Percentiles rank a stretch among this genome's conserved stretches.
These are phyloP conservation scores for Atta texana DNA, from an alignment of 1,140 invertebrate genomes.

Conservation along the genomic window DNA sequence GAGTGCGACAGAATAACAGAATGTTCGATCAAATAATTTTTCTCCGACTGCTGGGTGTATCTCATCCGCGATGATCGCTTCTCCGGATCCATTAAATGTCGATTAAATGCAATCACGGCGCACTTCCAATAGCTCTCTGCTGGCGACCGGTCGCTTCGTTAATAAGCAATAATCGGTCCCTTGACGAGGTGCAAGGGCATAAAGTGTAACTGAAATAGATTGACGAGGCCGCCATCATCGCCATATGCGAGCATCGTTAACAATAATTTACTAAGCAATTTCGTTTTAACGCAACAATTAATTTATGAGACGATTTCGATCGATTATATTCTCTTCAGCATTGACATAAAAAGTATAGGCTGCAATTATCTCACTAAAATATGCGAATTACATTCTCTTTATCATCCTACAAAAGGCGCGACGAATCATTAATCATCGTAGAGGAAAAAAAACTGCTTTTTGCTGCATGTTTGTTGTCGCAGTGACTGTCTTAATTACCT, in stretches of 20 bases:
- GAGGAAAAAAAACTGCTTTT: conserved; percentile 18
- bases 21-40: conserved; percentile 32
- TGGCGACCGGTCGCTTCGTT: conserved; percentile 46
- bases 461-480: background rate
- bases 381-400: background rate
- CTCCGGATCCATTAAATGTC: conserved; percentile 52
- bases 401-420: conserved; percentile 19
- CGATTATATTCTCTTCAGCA: background rate
- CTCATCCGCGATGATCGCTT: conserved; percentile 43
- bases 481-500: conserved; percentile 34
- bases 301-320: background rate
- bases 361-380: conserved; percentile 13
- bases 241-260: conserved; percentile 4
- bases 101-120: conserved; percentile 61
- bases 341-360: background rate
- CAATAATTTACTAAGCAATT: conserved; percentile 44
- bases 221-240: background rate
- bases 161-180: conserved; percentile 62
- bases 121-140: conserved; percentile 39
- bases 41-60: conserved; percentile 12
- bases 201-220: conserved; percentile 44
- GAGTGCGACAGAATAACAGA: background rate
- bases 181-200: conserved; percentile 42
- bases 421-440: conserved; percentile 42
- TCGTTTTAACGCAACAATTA: conserved; percentile 18